Evolutionary conservation across 1,140 invertebrate genomes (phyloP).

Genomic region (Hycleus cichorii): DNA sequence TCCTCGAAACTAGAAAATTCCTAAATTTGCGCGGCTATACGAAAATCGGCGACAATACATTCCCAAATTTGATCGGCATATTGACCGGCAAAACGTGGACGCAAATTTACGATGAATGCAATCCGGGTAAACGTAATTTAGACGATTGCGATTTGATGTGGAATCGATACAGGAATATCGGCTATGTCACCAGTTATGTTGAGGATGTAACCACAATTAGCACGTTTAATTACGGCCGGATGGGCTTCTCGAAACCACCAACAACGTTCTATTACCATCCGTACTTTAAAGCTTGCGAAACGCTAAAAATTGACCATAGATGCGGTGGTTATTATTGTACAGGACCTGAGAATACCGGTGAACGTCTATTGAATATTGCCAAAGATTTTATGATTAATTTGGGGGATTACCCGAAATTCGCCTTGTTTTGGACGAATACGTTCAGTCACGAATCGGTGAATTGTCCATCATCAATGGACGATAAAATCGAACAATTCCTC

Average conservation of each 20-base stretch:
- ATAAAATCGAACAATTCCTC: slow-evolving; percentile 45
- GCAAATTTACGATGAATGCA: slow-evolving; percentile 42
- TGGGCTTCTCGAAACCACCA: slow-evolving; percentile 58
- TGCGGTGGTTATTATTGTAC: slow-evolving; percentile 47
- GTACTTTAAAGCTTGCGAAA: slow-evolving; percentile 2
- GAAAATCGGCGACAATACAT: slow-evolving; percentile 72
- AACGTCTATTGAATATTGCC: slow-evolving; percentile 52
- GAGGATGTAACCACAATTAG: slow-evolving; percentile 55
- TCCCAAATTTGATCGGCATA: slow-evolving; percentile 72
- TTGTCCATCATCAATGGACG: slow-evolving; percentile 51
- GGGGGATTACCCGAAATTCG: slow-evolving; percentile 52
- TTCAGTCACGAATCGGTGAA: slow-evolving; percentile 59
- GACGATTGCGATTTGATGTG: slow-evolving; percentile 57
- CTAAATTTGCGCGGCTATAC: slow-evolving; percentile 53
- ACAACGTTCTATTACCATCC: slow-evolving; percentile 70
- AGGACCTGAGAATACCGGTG: slow-evolving; percentile 47
- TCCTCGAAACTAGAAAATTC: slow-evolving; percentile 49
- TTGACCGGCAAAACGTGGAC: slow-evolving; percentile 51
- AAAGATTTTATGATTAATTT: slow-evolving; percentile 56
- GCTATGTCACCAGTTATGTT: slow-evolving; percentile 57
- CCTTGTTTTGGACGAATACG: slow-evolving; percentile 63
- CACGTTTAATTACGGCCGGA: slow-evolving; percentile 58
- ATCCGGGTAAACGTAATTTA: slow-evolving; percentile 45
- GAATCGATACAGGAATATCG: slow-evolving; percentile 50
- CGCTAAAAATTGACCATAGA: background rate